phyloP scores from a whole-genome alignment of 2,797 vertebrate genomes.

The Rachycentron canadum region DNA sequence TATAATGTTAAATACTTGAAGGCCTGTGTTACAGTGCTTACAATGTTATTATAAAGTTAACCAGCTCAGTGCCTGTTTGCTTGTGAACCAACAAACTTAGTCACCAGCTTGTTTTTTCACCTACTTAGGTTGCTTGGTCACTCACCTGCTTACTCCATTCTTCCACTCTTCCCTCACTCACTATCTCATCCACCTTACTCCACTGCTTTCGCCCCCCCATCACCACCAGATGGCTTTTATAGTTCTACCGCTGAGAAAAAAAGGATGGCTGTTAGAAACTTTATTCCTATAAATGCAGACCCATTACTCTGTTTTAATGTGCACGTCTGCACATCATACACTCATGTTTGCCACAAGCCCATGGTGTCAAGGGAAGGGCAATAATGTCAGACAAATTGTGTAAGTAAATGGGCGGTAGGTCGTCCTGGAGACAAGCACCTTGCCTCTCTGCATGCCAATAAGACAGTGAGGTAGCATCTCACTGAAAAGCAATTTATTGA shows the following conservation, averaged over 20 bases:
- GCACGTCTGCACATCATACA: slow-evolving; percentile 72
- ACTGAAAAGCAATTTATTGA: slow-evolving; percentile 81
- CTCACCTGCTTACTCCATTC: slow-evolving; percentile 44
- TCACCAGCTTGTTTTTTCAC: slow-evolving; percentile 24
- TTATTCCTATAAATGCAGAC: slow-evolving; percentile 78
- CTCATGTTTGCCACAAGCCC: slow-evolving; percentile 71
- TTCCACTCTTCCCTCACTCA: slow-evolving; percentile 53
- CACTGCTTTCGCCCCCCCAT: too few species aligned
- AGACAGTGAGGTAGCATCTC: slow-evolving; percentile 75
- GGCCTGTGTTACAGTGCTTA: not conserved
- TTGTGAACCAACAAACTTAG: slow-evolving; percentile 32
- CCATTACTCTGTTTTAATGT: slow-evolving; percentile 81
- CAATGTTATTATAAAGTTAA: not conserved
- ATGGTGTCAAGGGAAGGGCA: slow-evolving; percentile 75
- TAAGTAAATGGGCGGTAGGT: slow-evolving; percentile 74
- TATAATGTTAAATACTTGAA: not conserved
- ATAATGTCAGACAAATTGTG: slow-evolving; percentile 83
- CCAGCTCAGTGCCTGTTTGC: slow-evolving; percentile 26
- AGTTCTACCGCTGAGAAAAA: slow-evolving; percentile 74
- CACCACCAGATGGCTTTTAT: slow-evolving; percentile 80
- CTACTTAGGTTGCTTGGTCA: slow-evolving; percentile 37
- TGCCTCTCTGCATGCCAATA: slow-evolving; percentile 79
- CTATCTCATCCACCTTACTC: slow-evolving; percentile 57
- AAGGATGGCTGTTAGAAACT: slow-evolving; percentile 74
- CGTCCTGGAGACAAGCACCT: slow-evolving; percentile 64